Percentiles rank a stretch among this genome's conserved stretches.
phyloP scores from a whole-genome alignment of 2,797 vertebrate genomes.

The Epinephelus coioides region DNA sequence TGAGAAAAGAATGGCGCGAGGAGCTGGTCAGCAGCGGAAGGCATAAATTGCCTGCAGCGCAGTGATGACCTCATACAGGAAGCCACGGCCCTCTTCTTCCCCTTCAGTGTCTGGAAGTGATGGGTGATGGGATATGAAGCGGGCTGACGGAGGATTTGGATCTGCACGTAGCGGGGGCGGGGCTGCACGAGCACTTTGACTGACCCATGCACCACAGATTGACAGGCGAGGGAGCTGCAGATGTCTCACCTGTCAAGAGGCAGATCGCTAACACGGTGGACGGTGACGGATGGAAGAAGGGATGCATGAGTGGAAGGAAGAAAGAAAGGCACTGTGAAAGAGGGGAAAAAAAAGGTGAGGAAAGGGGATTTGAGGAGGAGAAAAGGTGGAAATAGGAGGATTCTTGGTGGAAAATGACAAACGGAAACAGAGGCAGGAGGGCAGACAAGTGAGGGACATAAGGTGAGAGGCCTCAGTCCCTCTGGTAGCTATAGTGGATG shows the following conservation, averaged over 20 bases:
- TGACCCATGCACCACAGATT: conserved; percentile 47
- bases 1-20: conserved; percentile 67
- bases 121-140: conserved; percentile 42
- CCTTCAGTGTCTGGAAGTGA: conserved; percentile 40
- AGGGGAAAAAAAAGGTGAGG: not conserved
- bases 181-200: conserved; percentile 39
- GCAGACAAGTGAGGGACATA: conserved; percentile 33
- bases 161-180: not conserved
- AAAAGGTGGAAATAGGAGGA: conserved; percentile 29
- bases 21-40: conserved; percentile 53
- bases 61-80: conserved; percentile 70
- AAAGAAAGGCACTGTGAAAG: conserved; percentile 6
- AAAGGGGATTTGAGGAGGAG: conserved; percentile 15
- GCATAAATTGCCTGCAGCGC: conserved; percentile 52
- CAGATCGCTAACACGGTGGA: conserved; percentile 54
- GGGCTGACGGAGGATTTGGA: conserved; percentile 16
- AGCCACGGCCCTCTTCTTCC: conserved; percentile 49
- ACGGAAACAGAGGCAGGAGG: conserved; percentile 38
- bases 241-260: conserved; percentile 60
- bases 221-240: conserved; percentile 57
- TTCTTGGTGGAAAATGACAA: conserved; percentile 31
- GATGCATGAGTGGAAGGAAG: conserved; percentile 33
- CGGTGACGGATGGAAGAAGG: conserved; percentile 47
- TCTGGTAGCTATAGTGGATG: conserved; percentile 68
- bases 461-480: conserved; percentile 52